These are phyloP conservation scores for Calosoma granatense DNA, from an alignment of 1,140 invertebrate genomes.

Conservation along the genomic window DNA sequence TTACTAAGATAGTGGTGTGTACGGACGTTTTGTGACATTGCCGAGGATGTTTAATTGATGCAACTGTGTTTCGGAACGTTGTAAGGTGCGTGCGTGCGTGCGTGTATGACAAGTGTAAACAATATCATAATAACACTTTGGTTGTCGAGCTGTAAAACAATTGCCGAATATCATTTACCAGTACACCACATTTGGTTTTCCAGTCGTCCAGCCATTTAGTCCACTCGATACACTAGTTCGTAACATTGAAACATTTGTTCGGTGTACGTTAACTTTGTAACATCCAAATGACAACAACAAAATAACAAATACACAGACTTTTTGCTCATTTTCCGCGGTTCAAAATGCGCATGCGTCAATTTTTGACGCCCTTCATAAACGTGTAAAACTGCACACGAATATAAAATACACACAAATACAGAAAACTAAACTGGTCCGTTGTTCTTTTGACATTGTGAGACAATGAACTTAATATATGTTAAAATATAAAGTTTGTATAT, in stretches of 20 bases:
- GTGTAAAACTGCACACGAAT: too few relatives aligned
- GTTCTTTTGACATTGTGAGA: too few relatives aligned
- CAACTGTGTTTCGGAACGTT: too few relatives aligned
- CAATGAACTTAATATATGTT: too few relatives aligned
- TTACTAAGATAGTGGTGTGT: too few relatives aligned
- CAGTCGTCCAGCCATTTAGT: not conserved
- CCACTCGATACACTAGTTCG: not conserved
- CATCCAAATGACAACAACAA: not conserved
- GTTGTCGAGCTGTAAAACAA: not conserved
- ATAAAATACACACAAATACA: too few relatives aligned
- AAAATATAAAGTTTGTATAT: too few relatives aligned
- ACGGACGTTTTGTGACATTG: too few relatives aligned
- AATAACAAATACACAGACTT: not conserved
- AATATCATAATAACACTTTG: not conserved
- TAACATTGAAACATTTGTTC: not conserved
- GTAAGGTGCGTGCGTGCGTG: not conserved
- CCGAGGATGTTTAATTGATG: too few relatives aligned
- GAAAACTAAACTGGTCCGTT: too few relatives aligned
- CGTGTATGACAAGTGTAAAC: not conserved
- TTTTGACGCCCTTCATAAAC: not conserved
- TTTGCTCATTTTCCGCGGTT: slow-evolving; percentile 7
- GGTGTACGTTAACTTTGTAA: not conserved
- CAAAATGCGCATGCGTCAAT: not conserved
- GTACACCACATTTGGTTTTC: not conserved
- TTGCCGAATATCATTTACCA: not conserved